These are phyloP conservation scores for Apis mellifera DNA, from an alignment of 1,140 invertebrate genomes.

Conservation along the genomic window Amel_HAv3.1 CM009932.2:4961001-4961500, in stretches of 20 bases:
- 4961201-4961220: neutral
- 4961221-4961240: neutral
- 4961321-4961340: neutral
- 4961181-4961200: slow-evolving; percentile 1
- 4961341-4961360: slow-evolving; percentile 24
- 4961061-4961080: slow-evolving; percentile 9
- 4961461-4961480: neutral
- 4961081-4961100: slow-evolving; percentile 23
- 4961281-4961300: neutral
- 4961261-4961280: neutral
- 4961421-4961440: neutral
- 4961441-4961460: neutral
- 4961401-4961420: slow-evolving; percentile 9
- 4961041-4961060: slow-evolving; percentile 4
- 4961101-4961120: neutral
- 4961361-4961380: slow-evolving; percentile 42
- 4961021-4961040: slow-evolving; percentile 55
- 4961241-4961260: slow-evolving; percentile 1
- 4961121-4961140: neutral
- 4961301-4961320: neutral
- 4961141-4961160: neutral
- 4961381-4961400: slow-evolving; percentile 7
- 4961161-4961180: slow-evolving; percentile 5
- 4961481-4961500: neutral
- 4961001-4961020: slow-evolving; percentile 72